Evolutionary conservation across 2,113 vertebrate species (phyloP).

Genomic region (Hirundichthys speculiger): DNA sequence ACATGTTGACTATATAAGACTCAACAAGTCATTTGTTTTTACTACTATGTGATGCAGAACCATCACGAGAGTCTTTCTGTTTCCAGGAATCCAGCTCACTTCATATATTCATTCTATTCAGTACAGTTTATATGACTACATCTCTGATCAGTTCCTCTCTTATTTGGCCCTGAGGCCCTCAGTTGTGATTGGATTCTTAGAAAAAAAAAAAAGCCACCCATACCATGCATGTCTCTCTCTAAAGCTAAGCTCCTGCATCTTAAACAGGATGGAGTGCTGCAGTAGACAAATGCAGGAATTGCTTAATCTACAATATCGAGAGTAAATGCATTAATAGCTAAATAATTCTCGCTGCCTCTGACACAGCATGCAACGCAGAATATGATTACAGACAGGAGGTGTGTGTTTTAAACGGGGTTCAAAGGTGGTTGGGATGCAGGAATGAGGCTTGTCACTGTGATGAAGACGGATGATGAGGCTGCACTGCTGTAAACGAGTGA

Average conservation of each 20-base stretch:
- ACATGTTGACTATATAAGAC: background rate
- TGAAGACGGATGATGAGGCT: constrained; percentile 75
- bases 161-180: constrained; percentile 56
- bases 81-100: constrained; percentile 20
- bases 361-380: background rate
- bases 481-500: constrained; percentile 75
- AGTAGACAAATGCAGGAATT: constrained; percentile 41
- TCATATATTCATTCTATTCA: constrained; percentile 28
- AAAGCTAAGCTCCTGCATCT: constrained; percentile 69
- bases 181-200: constrained; percentile 63
- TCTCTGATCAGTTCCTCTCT: constrained; percentile 29
- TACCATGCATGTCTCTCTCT: constrained; percentile 35
- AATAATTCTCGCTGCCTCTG: background rate
- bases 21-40: constrained; percentile 19
- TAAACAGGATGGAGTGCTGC: constrained; percentile 55
- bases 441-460: constrained; percentile 58
- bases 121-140: constrained; percentile 15
- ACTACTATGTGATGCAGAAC: too few species aligned
- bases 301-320: constrained; percentile 18
- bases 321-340: constrained; percentile 8
- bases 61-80: constrained; percentile 1
- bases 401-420: constrained; percentile 14
- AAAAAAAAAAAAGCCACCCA: constrained; percentile 49
- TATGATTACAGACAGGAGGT: background rate
- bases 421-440: constrained; percentile 20